Base-by-base conservation (phyloP, 2,888 invertebrate species). In the Coelopa pilipes region DNA sequence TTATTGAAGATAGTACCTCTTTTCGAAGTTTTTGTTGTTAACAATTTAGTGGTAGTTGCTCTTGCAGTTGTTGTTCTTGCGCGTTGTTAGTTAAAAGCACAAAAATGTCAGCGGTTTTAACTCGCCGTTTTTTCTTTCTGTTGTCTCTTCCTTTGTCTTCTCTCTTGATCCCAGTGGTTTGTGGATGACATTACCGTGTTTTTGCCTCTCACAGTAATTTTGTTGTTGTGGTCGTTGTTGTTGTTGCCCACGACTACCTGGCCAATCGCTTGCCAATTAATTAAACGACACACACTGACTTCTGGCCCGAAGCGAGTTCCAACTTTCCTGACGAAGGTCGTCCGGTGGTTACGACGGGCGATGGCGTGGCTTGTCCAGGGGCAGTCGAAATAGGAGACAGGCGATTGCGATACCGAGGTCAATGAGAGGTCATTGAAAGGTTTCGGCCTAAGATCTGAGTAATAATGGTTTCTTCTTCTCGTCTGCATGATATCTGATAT, bases 151-250 rank as follows among this genome's bases (percentile, higher is more conserved):
- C 34, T 34, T 34, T 34, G n/a, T 45, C 13, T 24, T 24, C 57
- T 68, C 57, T 49, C 50, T 70, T 70, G 70, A 70, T 70, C 62
- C 62, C 70, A 70, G 62, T 62, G 62, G 70, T 62, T 62, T 70
- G 24, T 21, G 62, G 50, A 53, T 70, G 70, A 70, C 70, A 70
- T 62, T 63, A 46, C 45, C 4, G 21, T 66, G 66, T 50, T 66
- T 10, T 50, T 47, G 66, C 15, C 59, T 47, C 59, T 47, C 47
- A 49, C 60, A 49, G 15, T 63, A 62, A 5, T 62, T 49, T 70
- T 62, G 60, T 62, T 70, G 47, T 17, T 70, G 70, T 45, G n/a
- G n/a, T n/a, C 62, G 62, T 70, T 62, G 60, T 62, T 70, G 47
- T 17, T 70, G 70, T 45, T n/a, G 49, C 15, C 34, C 19, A 13